Percentiles rank a stretch among this genome's conserved stretches.
Conservation (phyloP, 53 echinoderm and acorn worm species). For the Echinometra lucunter region DNA sequence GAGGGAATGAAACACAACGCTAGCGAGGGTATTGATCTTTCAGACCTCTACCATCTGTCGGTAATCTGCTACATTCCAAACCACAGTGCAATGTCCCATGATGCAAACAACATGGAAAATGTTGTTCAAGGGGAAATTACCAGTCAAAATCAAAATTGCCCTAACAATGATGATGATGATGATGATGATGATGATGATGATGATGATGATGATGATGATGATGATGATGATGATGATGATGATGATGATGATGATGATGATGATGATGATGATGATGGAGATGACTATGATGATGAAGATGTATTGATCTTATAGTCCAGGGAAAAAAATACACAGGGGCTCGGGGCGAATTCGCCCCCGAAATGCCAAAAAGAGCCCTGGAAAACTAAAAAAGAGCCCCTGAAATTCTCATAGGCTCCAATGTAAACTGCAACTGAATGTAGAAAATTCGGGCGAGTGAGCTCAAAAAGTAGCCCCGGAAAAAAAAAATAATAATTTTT, state of each 20-base stretch:
- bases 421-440: too few species aligned
- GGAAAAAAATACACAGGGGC: too few species aligned
- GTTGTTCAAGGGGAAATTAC: background rate
- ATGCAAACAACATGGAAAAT: background rate
- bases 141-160: background rate
- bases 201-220: background rate
- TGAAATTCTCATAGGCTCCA: too few species aligned
- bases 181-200: background rate
- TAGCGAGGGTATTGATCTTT: slow-evolving; percentile 19
- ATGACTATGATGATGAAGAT: too few species aligned
- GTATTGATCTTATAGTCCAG: too few species aligned
- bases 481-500: too few species aligned
- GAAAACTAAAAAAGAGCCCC: too few species aligned
- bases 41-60: slow-evolving; percentile 48
- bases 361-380: too few species aligned
- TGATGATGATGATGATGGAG: too few species aligned
- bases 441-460: too few species aligned
- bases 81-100: slow-evolving; percentile 16
- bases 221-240: background rate
- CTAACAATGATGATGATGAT: background rate
- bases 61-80: slow-evolving; percentile 48
- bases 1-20: background rate
- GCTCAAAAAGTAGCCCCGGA: too few species aligned
- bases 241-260: background rate
- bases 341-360: too few species aligned